Evolutionary conservation across 2,797 vertebrate species (phyloP).

Genomic region (Pyrrhura leucotis): DNA sequence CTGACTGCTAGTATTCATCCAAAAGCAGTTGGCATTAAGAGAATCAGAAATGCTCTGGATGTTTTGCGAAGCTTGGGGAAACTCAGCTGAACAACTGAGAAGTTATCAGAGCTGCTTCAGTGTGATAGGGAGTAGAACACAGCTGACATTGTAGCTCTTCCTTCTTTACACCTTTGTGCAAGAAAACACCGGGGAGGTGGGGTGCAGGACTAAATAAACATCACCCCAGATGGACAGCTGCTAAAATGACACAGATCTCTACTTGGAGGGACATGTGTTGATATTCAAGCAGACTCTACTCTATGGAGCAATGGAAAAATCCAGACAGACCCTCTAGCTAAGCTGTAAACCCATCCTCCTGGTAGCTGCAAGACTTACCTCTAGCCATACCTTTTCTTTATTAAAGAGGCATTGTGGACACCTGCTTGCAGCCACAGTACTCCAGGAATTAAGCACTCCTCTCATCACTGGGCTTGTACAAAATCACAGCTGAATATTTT

Average conservation of each 20-base stretch:
- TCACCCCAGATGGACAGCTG: neutral
- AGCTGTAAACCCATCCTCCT: neutral
- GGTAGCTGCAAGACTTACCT: neutral
- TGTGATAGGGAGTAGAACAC: neutral
- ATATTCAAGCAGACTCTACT: rapidly evolving
- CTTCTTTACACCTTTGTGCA: neutral
- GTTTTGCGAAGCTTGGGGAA: neutral
- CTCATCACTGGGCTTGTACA: rapidly evolving
- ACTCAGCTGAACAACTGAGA: neutral
- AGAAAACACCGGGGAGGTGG: neutral
- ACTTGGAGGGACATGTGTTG: neutral
- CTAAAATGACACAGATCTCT: neutral
- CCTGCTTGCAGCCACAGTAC: neutral
- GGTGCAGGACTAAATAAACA: neutral
- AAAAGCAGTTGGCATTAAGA: neutral
- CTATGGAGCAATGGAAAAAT: neutral
- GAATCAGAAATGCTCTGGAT: neutral
- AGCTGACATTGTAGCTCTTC: neutral
- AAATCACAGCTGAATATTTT: neutral
- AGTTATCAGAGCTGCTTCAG: neutral
- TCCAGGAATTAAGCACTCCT: neutral
- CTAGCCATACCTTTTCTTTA: neutral
- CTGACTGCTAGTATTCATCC: constrained; percentile 6
- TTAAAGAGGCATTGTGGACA: rapidly evolving
- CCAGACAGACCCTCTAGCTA: neutral